Evolutionary conservation across 2,113 vertebrate genomes (phyloP), one percentile per base, ranked within the genome.

Genomic region (Pristiophorus japonicus): DNA sequence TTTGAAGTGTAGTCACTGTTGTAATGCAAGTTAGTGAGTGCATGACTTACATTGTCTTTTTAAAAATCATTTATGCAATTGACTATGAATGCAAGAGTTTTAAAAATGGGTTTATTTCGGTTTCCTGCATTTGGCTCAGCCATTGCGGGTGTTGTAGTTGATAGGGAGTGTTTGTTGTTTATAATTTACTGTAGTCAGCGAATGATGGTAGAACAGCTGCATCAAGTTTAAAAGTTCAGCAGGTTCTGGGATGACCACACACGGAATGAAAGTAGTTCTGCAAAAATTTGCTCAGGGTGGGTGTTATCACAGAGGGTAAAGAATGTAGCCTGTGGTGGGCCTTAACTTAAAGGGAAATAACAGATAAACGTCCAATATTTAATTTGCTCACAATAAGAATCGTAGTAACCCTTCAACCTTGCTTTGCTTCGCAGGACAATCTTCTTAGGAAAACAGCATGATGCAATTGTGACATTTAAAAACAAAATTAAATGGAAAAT

Each of bases 201-300:
- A 94, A 67, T 94, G 93, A 94, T 67, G 65, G 93, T 12, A 18
- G n/a, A 94, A 94, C 93, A 94, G 88, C 93, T 70, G 93, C 42
- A 47, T 42, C 24, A 94, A 51, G 93, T 94, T 92, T 70, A 94
- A 94, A 51, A 94, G 93, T 94, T 94, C 65, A 94, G n/a, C 66
- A 70, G 65, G 93, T 94, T 67, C 27, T 51, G 24, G 42, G 66
- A 51, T 34, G 42, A 67, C 93, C 93, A 94, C 66, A 94, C 65
- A 94, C 38, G 65, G 65, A 70, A 18, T 73, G 22, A 94, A 94
- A 34, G 93, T 47, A 70, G 93, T 47, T 30, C 66, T 30, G 38
- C 11, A 94, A 73, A 94, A 51, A 62, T 92, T 70, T 70, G 45
- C 27, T 94, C 45, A 51, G 42, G 66, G 30, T 94, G 66, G 42